These are phyloP conservation scores for Megalonaias nervosa DNA, from an alignment of 1,140 invertebrate species.

Conservation along the genomic window DNA sequence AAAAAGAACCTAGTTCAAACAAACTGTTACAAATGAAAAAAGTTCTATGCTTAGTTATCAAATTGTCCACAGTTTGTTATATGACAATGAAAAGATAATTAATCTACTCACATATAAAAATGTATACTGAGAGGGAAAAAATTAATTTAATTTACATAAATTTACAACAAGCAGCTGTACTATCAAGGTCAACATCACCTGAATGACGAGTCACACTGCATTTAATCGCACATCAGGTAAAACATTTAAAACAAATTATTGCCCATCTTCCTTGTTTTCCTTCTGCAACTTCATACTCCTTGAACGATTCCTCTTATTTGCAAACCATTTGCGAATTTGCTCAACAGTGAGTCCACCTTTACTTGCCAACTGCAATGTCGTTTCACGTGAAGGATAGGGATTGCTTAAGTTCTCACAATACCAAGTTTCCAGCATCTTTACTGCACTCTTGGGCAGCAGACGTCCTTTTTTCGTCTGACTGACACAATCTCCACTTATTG, in stretches of 20 bases:
- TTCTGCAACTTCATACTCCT: conserved; percentile 29
- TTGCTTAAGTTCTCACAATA: conserved; percentile 33
- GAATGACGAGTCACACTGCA: no score
- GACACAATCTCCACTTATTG: neutral
- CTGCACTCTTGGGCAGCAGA: conserved; percentile 31
- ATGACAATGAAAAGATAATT: no score
- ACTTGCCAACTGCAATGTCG: conserved; percentile 20
- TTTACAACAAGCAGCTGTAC: no score
- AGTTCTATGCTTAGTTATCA: no score
- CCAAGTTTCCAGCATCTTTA: conserved; percentile 31
- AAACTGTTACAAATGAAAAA: no score
- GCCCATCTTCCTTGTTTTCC: conserved; percentile 7
- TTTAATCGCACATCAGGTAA: no score
- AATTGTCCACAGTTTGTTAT: no score
- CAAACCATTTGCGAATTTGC: conserved; percentile 42
- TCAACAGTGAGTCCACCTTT: conserved; percentile 31
- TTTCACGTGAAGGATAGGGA: conserved; percentile 34
- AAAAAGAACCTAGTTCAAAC: no score
- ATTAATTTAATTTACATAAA: no score
- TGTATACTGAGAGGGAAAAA: no score
- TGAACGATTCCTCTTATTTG: conserved; percentile 40
- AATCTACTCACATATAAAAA: no score
- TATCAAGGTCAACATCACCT: no score
- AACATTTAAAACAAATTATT: neutral
- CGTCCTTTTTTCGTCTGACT: conserved; percentile 12